Evolutionary conservation across 2,888 invertebrate genomes (phyloP), one percentile per base, ranked within the genome.

Genomic region (Euspilapteryx auroguttella): DNA sequence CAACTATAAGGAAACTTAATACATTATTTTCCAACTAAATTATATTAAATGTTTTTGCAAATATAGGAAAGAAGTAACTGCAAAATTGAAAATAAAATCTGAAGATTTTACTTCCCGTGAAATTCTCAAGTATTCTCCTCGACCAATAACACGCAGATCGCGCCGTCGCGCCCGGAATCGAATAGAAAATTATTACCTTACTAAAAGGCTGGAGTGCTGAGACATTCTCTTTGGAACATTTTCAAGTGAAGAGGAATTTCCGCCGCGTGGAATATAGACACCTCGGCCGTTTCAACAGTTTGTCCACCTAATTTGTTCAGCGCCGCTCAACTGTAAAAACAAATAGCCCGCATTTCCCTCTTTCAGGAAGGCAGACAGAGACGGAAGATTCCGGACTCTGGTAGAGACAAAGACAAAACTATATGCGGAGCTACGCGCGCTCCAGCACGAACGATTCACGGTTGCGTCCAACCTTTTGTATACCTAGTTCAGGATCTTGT

Each of bases 281-380:
- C 68, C 65, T 69, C 65, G 61, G 48, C 56, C 59, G 62, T 58
- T 66, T 63, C 62, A 64, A 66, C 68, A 71, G 75, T 73, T 71
- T 73, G 75, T 69, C 71, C 66, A 68, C 68, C 73, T 71, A 73
- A 73, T 75, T 75, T 75, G 71, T 68, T 69, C 75, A 63, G 49
- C 62, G 63, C 54, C 62, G 61, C 59, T 64, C 66, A 57, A 55
- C 69, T 69, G 69, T 62, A 66, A 71, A 71, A 75, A 75, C 69
- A 75, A 73, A 73, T 71, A 71, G 64, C 57, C 57, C 57, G 55
- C 55, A 56, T 62, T 64, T 57, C 54, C 62, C 52, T 29, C 57
- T 53, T 51, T 48, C 52, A 46, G 47, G 45, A 45, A 42, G 62
- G 64, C 51, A 59, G 54, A 57, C 66, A 64, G 51, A 48, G 62